Conservation (phyloP, 2,113 vertebrate genomes). For the Pedetes capensis region DNA sequence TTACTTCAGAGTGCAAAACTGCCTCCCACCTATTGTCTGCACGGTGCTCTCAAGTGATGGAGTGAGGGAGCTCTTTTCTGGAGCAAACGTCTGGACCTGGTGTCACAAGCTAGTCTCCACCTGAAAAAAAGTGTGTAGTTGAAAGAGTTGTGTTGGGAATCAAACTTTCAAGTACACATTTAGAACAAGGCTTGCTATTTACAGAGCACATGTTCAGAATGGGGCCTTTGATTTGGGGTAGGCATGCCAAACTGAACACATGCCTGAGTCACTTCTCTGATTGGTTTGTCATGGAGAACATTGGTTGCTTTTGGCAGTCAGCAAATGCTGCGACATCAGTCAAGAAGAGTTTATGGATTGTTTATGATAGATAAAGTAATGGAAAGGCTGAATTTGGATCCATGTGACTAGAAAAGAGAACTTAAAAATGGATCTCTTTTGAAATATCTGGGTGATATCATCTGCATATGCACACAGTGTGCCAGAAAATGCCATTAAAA, state of each 20-base stretch:
- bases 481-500: neutral
- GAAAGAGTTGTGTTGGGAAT: neutral
- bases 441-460: neutral
- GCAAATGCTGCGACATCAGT: neutral
- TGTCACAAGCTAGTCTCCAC: neutral
- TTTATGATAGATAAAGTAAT: neutral
- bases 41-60: neutral
- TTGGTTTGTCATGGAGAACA: neutral
- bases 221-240: neutral
- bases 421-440: neutral
- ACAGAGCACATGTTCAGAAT: neutral
- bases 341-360: neutral
- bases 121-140: neutral
- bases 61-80: neutral
- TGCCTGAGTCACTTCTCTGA: neutral
- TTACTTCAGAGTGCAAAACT: neutral
- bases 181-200: conserved; percentile 19
- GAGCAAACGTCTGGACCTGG: neutral
- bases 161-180: neutral
- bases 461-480: neutral
- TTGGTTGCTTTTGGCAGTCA: neutral
- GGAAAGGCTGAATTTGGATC: neutral
- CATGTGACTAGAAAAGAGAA: neutral
- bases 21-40: neutral
- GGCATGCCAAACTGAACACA: neutral